Evolutionary conservation across 2,888 invertebrate genomes (phyloP), one percentile per base, ranked within the genome.

Genomic region (Tethea ocularis): DNA sequence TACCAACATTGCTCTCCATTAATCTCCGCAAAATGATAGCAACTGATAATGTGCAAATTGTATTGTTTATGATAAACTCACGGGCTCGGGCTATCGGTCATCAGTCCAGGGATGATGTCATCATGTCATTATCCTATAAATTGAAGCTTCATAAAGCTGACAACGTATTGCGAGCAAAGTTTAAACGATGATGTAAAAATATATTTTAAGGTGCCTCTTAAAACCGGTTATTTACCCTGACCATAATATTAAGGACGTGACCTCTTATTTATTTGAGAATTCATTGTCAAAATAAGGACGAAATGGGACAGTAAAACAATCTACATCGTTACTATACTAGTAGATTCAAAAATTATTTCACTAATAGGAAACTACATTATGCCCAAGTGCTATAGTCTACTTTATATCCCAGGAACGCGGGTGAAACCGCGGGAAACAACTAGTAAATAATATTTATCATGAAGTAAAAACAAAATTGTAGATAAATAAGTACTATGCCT

Each of bases 1-100:
- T 72, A 33, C 33, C 72, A 66, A 72, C 52, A 59, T 46, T 57
- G 60, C 61, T 62, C 61, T 53, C 60, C 60, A 55, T 61, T 64
- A 67, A 71, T 67, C 61, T 60, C 52, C 52, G 41, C 17, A 17
- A 17, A 57, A 61, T 8, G 57, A 58, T 64, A 57, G 60, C 56
- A 64, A 59, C 51, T 56, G 61, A 64, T 60, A 65, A 60, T 33
- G 57, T 51, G 46, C 10, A 10, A 46, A 46, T 46, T 52, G 29
- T 29, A 60, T 33, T 58, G 20, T 20, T 17, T 55, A 36, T 57
- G 63, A 71, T 68, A 68, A 56, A 17, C 38, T 57, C 36, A 51
- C 46, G 61, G 46, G 46, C 5, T n/a, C 17, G 17, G 41, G 41
- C 41, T 46, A 20, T 20, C 20, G 46, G 46, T 46, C 46, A 46